A percentile compares a stretch with the other conserved stretches of the same genome.
phyloP scores from a whole-genome alignment of 2,113 vertebrate species.

The Urocolius indicus region DNA sequence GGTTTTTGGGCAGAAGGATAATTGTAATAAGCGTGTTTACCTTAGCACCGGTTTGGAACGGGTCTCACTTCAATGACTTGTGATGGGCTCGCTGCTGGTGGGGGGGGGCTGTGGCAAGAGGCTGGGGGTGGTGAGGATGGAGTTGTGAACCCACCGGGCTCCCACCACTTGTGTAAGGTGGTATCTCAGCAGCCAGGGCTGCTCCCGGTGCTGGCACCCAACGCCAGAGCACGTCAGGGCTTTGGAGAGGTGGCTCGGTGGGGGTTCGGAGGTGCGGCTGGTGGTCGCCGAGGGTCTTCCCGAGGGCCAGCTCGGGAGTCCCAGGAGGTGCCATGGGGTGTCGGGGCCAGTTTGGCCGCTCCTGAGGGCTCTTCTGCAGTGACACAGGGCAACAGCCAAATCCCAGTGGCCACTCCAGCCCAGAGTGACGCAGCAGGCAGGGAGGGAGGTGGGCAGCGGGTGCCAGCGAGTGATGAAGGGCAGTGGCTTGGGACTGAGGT shows the following conservation, averaged over 20 bases:
- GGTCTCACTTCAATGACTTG: slow-evolving; percentile 72
- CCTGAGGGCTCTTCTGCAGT: not conserved
- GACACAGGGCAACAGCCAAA: not conserved
- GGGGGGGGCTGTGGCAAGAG: no score
- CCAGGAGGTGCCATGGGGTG: not conserved
- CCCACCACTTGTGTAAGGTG: rapidly evolving
- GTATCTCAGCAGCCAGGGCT: not conserved
- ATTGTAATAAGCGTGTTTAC: slow-evolving; percentile 95
- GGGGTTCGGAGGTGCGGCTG: not conserved
- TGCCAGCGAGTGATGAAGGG: not conserved
- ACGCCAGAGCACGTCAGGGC: rapidly evolving
- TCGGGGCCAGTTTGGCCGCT: rapidly evolving
- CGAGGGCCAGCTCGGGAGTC: not conserved
- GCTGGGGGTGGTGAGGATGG: no score
- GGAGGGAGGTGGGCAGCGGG: not conserved
- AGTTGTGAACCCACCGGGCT: no score
- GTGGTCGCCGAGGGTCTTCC: rapidly evolving
- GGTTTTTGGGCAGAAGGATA: slow-evolving; percentile 87
- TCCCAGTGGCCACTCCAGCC: rapidly evolving
- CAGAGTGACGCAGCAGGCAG: rapidly evolving
- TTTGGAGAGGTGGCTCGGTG: not conserved
- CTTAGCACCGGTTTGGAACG: slow-evolving; percentile 89
- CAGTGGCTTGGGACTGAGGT: rapidly evolving
- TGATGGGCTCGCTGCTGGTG: not conserved
- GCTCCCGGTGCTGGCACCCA: rapidly evolving